Evolutionary conservation across 2,113 vertebrate species (phyloP).

Genomic region (Lophochroa leadbeateri): DNA sequence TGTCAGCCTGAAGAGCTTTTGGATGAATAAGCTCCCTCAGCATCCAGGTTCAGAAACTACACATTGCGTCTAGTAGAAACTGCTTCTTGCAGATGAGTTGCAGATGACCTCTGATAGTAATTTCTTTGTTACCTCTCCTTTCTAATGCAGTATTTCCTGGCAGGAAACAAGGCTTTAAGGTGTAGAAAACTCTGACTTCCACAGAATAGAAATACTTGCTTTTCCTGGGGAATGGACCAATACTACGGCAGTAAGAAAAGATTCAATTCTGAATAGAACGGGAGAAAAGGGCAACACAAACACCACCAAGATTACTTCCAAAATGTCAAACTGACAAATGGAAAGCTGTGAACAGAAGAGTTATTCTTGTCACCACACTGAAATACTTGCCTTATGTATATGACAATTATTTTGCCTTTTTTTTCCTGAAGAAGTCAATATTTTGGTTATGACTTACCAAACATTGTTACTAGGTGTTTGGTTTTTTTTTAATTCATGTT

Average conservation of each 20-base stretch:
- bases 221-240: neutral
- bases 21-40: neutral
- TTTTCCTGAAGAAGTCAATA: neutral
- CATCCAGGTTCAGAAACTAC: neutral
- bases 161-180: neutral
- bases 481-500: neutral
- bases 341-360: neutral
- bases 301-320: neutral
- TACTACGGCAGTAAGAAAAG: neutral
- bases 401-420: neutral
- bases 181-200: neutral
- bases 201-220: neutral
- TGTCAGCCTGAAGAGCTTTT: neutral
- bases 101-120: neutral
- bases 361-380: neutral
- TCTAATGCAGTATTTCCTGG: neutral
- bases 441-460: neutral
- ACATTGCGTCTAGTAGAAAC: neutral
- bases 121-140: neutral
- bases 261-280: neutral
- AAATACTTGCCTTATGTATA: neutral
- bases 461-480: neutral
- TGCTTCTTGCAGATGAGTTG: neutral
- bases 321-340: neutral
- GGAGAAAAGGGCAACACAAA: neutral